phyloP scores from a whole-genome alignment of 2,797 vertebrate genomes.

The Ptychobarbus kaznakovi region DNA sequence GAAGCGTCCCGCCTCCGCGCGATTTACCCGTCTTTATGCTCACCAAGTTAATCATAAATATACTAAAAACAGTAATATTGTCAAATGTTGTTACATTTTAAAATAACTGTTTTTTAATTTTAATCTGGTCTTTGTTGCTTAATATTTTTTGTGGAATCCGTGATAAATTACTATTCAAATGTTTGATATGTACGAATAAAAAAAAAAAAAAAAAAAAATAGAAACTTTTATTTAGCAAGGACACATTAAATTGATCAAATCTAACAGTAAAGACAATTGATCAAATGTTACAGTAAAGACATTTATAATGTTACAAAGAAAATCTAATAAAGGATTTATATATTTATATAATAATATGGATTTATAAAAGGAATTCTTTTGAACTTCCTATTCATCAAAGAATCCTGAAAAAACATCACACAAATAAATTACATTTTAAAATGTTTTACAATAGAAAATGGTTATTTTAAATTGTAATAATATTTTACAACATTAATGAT shows the following conservation, averaged over 20 bases:
- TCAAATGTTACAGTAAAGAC: not conserved
- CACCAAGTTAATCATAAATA: not conserved
- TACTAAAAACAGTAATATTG: not conserved
- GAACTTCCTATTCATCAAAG: not conserved
- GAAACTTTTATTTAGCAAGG: not conserved
- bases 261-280: not conserved
- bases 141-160: not conserved
- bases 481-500: not conserved
- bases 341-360: too few relatives aligned
- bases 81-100: not conserved
- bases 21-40: not conserved
- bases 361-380: not conserved
- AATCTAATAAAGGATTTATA: not conserved
- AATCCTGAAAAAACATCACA: not conserved
- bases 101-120: not conserved
- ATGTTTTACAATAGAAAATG: not conserved
- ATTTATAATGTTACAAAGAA: not conserved
- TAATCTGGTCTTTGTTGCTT: not conserved
- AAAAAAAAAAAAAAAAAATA: not conserved
- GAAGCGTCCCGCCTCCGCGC: too few relatives aligned
- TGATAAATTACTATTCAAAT: not conserved
- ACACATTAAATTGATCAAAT: not conserved
- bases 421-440: not conserved
- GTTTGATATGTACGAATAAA: too few relatives aligned
- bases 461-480: not conserved